Evolutionary conservation across 2,888 invertebrate genomes (phyloP), one percentile per base, ranked within the genome.

Genomic region (Ramazzottius varieornatus): DNA sequence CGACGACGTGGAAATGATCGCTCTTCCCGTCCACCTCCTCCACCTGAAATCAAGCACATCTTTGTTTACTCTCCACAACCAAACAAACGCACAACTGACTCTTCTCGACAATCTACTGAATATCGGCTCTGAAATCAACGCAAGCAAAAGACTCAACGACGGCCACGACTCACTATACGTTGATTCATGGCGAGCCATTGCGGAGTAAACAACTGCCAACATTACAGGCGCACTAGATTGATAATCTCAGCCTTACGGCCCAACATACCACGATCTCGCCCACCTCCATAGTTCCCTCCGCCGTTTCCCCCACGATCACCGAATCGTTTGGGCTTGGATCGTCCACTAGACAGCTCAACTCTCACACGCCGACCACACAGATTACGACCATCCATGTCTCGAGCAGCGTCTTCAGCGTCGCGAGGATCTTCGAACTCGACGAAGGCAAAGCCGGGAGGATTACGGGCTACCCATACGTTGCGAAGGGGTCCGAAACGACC

Each of bases 281-380:
- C 54, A 24, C 54, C 16, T 4, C 54, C 16, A 54, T 54, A 8
- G 29, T 54, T 24, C 13, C 54, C 16, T 24, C 29, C 54, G 4
- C 54, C n/a, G 29, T 29, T 29, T 4, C 54, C 54, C 4, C 54
- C 16, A 54, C 29, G 20, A 54, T 54, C 54, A 16, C 54, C 54
- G 29, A 54, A 54, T 4, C 54, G 54, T 24, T 54, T 54, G n/a
- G 54, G 68, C 46, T 70, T 69, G 1, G 75, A 73, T 74, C 86
- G 86, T 32, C 91, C 91, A 73, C 87, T 89, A 1, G 91, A 91
- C 78, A 88, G 82, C 77, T 93, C 93, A 8, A 92, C 92, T 64
- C 92, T 82, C 33, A 89, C 89, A 64, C 90, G 81, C 46, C 87
- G 82, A 0, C 92, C 92, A 78, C 90, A 90, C 69, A 92, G 69